Evolutionary conservation across 2,113 vertebrate genomes (phyloP), one percentile per base, ranked within the genome.

Genomic region (Nansenia antarctica): DNA sequence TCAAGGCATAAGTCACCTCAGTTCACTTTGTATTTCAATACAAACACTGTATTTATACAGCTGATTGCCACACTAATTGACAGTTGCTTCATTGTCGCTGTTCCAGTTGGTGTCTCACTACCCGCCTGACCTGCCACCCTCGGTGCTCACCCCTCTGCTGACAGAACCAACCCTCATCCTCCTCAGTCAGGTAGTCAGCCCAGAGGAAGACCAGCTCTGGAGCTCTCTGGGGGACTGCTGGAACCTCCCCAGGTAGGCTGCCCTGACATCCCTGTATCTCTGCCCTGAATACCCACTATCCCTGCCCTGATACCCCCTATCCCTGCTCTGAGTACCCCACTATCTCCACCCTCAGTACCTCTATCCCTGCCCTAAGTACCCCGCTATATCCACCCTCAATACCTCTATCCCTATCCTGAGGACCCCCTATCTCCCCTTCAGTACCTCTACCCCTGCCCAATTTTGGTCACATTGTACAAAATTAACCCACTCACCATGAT

Each of bases 151-250:
- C 0, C 94, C 94, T 0, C 82, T 93, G 69, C 89, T 93, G 69
- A 69, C 81, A 31, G 80, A 84, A 0, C 69, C 73, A 72, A 79
- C 93, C 5, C 61, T 94, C 31, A 0, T 74, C 12, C 55, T 95
- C 45, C 78, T 95, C 0, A 85, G 80, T 27, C 62, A 58, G 14
- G 79, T 45, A 45, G 78, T 94, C 30, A 52, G 2, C 20, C 71
- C 71, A 0, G 18, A 72, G 0, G 86, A 94, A 18, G 70, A 47
- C 1, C 0, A 9, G 1, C 55, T 85, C 32, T 95, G 93, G 94
- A 74, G 67, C 57, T 59, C 3, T 5, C 82, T 95, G 45, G 93
- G 94, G 5, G 3, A 0, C 0, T 75, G 89, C 9, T 95, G 94
- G 94, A 90, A 67, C 65, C 75, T 73, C 4, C 80, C 84, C 32